Base-by-base conservation (phyloP, 1,140 invertebrate species). In the Nautilus pompilius region DNA sequence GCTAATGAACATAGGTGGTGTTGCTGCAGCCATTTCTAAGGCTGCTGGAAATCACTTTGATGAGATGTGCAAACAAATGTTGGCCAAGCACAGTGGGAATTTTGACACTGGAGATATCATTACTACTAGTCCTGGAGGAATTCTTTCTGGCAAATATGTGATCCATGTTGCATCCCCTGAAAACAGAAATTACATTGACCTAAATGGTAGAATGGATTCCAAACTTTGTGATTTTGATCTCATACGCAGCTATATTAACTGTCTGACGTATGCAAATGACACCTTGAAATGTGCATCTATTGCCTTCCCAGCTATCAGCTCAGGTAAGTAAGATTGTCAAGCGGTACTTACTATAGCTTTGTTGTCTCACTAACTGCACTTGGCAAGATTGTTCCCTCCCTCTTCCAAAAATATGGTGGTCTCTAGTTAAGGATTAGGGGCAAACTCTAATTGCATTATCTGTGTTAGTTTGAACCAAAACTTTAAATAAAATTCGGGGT, bases 291-390 rank as follows among this genome's bases (percentile, higher is more conserved):
- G 70, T 5, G 33, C 63, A n/a, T 71, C 72, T 5, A 22, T 76
- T 15, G 66, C 72, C 24, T 58, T 76, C 30, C 74, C 74, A 2
- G 72, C 71, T 46, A 76, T 76, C 20, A 76, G 74, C 48, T 68
- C 74, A 71, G 49, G 49, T 53, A 28, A 22, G 49, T 53, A 15
- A 17, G n/a, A n/a, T n/a, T n/a, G n/a, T n/a, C n/a, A n/a, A n/a
- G n/a, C n/a, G n/a, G n/a, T n/a, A n/a, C n/a, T n/a, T n/a, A n/a
- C n/a, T n/a, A n/a, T n/a, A n/a, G n/a, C n/a, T n/a, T n/a, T n/a
- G n/a, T n/a, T n/a, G n/a, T n/a, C n/a, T n/a, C n/a, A n/a, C n/a
- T n/a, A n/a, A n/a, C n/a, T n/a, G n/a, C n/a, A n/a, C n/a, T n/a
- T n/a, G n/a, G n/a, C n/a, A n/a, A n/a, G n/a, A n/a, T n/a, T n/a